Conservation (phyloP, 2,797 vertebrate genomes). For the Columba guinea region DNA sequence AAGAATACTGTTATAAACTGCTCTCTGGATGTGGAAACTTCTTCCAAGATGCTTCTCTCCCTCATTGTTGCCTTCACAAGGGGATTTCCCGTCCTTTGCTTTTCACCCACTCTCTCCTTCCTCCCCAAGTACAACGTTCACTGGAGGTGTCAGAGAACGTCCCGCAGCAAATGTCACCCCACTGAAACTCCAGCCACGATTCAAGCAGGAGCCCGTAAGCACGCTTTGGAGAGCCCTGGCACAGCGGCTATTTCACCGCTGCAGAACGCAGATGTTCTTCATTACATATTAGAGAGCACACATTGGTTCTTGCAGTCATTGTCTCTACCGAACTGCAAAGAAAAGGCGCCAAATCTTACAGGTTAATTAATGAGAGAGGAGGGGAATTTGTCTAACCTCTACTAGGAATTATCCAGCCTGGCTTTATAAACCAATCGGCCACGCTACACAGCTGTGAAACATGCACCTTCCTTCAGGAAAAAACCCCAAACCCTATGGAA, state of each 20-base stretch:
- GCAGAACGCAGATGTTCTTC: constrained; percentile 30
- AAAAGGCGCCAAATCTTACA: constrained; percentile 40
- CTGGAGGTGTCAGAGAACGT: background rate
- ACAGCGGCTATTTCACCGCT: background rate
- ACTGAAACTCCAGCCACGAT: background rate
- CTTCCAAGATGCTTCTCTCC: background rate
- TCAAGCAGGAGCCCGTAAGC: background rate
- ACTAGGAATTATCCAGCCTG: constrained; percentile 12
- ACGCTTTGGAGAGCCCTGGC: background rate
- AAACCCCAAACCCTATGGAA: background rate
- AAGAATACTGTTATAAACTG: background rate
- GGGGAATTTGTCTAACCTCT: constrained; percentile 42
- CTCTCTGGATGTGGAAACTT: background rate
- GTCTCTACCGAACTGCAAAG: background rate
- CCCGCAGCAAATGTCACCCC: background rate
- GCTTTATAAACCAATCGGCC: constrained; percentile 45
- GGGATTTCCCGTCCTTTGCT: background rate
- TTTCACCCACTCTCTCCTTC: background rate
- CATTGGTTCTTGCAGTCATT: background rate
- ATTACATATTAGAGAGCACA: background rate
- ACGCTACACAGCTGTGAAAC: background rate
- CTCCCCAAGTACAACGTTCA: background rate
- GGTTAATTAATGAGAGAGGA: constrained; percentile 51
- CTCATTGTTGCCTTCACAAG: background rate
- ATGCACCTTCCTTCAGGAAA: constrained; percentile 12